phyloP scores from a whole-genome alignment of 2,797 vertebrate genomes.

The Halcyon badia region DNA sequence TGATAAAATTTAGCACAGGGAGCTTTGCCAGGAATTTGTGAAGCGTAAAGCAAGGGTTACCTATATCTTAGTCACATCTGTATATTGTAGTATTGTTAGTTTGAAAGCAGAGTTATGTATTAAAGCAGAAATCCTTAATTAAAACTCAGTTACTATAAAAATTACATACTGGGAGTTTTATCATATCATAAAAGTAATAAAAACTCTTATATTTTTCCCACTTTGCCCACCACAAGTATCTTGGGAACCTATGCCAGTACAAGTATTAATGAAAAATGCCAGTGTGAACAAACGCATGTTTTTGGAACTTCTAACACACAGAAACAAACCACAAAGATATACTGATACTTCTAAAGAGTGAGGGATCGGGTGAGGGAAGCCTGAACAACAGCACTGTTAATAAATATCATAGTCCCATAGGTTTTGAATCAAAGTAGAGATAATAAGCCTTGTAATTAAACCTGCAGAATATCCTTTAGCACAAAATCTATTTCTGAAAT shows the following conservation, averaged over 20 bases:
- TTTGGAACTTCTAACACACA: conserved; percentile 41
- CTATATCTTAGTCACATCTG: conserved; percentile 56
- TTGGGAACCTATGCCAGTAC: conserved; percentile 44
- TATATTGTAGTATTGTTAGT: neutral
- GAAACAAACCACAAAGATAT: conserved; percentile 54
- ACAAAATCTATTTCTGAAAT: conserved; percentile 81
- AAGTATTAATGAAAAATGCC: conserved; percentile 76
- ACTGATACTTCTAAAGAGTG: neutral
- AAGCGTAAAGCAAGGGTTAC: conserved; percentile 52
- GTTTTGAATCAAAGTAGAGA: conserved; percentile 74
- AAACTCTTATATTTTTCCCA: conserved; percentile 61
- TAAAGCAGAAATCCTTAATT: conserved; percentile 55
- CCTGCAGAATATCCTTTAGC: conserved; percentile 72
- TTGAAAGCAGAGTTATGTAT: conserved; percentile 17
- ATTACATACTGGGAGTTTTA: conserved; percentile 20
- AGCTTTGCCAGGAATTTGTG: conserved; percentile 58
- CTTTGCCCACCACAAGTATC: conserved; percentile 51
- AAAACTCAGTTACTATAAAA: conserved; percentile 38
- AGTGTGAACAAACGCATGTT: conserved; percentile 41
- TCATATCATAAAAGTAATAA: conserved; percentile 51
- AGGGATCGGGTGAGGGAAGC: neutral
- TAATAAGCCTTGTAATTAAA: conserved; percentile 76
- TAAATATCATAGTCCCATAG: conserved; percentile 66
- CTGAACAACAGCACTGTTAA: conserved; percentile 68
- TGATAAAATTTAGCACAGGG: conserved; percentile 66